Conservation (phyloP, 2,797 vertebrate species). For the Oceanodroma leucorhoa region DNA sequence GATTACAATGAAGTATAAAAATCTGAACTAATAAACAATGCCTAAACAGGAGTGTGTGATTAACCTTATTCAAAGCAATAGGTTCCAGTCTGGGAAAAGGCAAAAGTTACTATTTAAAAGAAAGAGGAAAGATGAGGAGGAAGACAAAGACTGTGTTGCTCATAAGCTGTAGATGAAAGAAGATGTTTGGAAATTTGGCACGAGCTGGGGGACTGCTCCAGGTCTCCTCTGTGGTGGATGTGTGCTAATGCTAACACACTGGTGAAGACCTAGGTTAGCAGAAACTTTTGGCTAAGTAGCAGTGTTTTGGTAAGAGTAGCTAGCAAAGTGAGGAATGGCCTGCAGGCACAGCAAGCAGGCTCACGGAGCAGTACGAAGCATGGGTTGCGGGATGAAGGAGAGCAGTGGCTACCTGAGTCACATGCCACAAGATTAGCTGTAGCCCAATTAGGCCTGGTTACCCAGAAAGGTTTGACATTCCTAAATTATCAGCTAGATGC, state of each 20-base stretch:
- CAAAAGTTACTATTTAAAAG: neutral
- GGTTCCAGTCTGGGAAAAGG: neutral
- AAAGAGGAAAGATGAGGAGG: neutral
- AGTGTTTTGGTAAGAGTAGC: neutral
- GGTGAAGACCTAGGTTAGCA: neutral
- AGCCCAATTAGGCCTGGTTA: neutral
- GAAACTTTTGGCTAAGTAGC: neutral
- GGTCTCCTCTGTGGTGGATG: neutral
- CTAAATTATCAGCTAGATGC: neutral
- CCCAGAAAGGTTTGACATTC: neutral
- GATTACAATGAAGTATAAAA: neutral
- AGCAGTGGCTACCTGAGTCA: neutral
- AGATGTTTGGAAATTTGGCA: neutral
- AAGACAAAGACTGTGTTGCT: neutral
- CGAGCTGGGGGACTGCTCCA: neutral
- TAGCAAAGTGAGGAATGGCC: neutral
- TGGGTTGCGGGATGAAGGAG: neutral
- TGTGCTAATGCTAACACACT: neutral
- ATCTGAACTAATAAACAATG: neutral
- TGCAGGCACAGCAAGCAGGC: neutral
- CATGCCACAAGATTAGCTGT: neutral
- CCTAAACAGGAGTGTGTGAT: neutral
- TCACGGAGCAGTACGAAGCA: rapidly evolving
- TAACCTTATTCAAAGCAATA: neutral
- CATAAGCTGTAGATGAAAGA: neutral